Evolutionary conservation across 2,888 invertebrate genomes (phyloP).

Genomic region (Andrena minutula): DNA sequence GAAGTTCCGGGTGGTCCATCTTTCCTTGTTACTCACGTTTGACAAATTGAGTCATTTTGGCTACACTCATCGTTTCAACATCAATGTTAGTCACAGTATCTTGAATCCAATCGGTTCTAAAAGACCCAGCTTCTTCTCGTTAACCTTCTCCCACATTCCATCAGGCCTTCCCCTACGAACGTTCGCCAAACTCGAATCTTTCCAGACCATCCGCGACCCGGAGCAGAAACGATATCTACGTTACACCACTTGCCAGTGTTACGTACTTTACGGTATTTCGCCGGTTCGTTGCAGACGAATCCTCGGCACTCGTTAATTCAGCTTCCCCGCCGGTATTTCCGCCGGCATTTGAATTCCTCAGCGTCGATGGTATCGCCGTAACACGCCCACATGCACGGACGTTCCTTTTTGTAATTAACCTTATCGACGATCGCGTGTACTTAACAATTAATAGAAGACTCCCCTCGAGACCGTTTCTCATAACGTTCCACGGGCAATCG

Average conservation of each 20-base stretch:
- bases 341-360: neutral
- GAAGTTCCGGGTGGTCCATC: too few relatives aligned
- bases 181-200: neutral
- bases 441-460: slow-evolving; percentile 40
- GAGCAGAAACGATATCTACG: neutral
- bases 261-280: slow-evolving; percentile 8
- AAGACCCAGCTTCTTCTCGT: neutral
- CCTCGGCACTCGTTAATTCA: slow-evolving; percentile 29
- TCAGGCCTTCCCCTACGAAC: neutral
- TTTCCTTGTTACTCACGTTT: too few relatives aligned
- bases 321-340: slow-evolving; percentile 32
- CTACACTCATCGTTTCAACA: neutral
- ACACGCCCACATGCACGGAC: slow-evolving; percentile 23
- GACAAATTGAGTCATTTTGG: too few relatives aligned
- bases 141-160: neutral
- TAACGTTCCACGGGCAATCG: slow-evolving; percentile 12
- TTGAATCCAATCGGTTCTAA: neutral
- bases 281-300: slow-evolving; percentile 27
- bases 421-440: slow-evolving; percentile 28
- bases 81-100: neutral
- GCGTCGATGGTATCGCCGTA: slow-evolving; percentile 18
- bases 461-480: slow-evolving; percentile 18
- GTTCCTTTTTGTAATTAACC: slow-evolving; percentile 30
- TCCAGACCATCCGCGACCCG: neutral
- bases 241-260: neutral